Evolutionary conservation across 2,888 invertebrate genomes (phyloP), one percentile per base, ranked within the genome.

Genomic region (Xestoiulus laeticollis): DNA sequence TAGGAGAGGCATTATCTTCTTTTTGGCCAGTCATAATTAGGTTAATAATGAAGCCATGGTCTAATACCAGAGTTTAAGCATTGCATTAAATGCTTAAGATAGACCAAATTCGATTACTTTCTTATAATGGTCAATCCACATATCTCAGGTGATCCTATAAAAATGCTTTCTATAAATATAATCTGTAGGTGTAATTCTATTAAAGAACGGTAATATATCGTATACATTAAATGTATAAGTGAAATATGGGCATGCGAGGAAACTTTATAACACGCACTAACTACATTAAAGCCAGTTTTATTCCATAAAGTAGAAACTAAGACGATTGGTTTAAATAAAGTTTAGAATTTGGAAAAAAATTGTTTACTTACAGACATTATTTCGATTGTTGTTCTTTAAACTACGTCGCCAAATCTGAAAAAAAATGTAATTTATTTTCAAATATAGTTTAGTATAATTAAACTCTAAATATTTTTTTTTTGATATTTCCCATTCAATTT

Each of bases 141-240:
- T 68, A 22, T 68, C 68, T 68, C 68, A 68, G 26, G 68, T 68
- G 68, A 68, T n/a, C 68, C 8, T 68, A 68, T 68, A 68, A 68
- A 68, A 68, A 68, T 22, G 68, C 68, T 22, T 68, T 12, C 22
- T 8, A 68, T 26, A 68, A 68, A 68, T 19, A 68, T 68, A 26
- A 68, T 26, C n/a, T 26, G 53, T 26, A 26, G 68, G 26, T 22
- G 26, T 68, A 68, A 68, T 68, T 68, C 68, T 68, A 68, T 68
- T 68, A 68, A 8, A 26, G 22, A 1, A 6, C 68, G 8, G 26
- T 26, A 26, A 68, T 0, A n/a, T 26, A 6, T 1, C 53, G 53
- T n/a, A 12, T 48, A 48, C 48, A 48, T 48, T 48, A 53, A n/a
- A 53, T 19, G 53, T 4, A 19, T 53, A 19, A 19, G 16, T 19